phyloP scores from a whole-genome alignment of 2,888 invertebrate genomes.

The Scelioninae gen. 2 region DNA sequence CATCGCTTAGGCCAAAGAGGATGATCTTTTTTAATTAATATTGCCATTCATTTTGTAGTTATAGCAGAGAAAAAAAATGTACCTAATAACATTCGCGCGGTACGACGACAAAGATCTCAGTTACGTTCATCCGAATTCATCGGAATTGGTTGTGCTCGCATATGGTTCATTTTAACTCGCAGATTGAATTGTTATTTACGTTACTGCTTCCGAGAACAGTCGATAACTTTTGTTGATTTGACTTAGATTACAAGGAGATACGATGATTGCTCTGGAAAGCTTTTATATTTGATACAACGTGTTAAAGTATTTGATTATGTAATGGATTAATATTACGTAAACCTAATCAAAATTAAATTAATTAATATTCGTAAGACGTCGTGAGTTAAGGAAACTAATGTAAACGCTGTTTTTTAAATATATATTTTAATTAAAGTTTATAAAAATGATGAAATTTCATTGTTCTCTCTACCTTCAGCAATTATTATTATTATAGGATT shows the following conservation, averaged over 20 bases:
- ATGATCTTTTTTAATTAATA: constrained; percentile 25
- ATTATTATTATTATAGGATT: too few relatives aligned
- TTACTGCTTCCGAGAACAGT: neutral
- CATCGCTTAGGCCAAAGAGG: constrained; percentile 42
- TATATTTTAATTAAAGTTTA: constrained; percentile 2
- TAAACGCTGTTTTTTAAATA: constrained; percentile 7
- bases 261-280: neutral
- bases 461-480: neutral
- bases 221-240: neutral
- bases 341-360: neutral
- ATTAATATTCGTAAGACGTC: neutral
- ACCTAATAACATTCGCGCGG: constrained; percentile 6
- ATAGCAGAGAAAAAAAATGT: constrained; percentile 19
- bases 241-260: neutral
- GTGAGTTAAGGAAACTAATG: constrained; percentile 4
- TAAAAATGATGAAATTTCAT: neutral
- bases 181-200: constrained; percentile 2
- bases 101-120: constrained; percentile 28
- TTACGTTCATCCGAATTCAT: constrained; percentile 10
- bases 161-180: constrained; percentile 2
- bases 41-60: constrained; percentile 31
- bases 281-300: neutral
- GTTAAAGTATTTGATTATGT: neutral
- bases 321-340: neutral
- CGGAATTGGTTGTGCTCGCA: constrained; percentile 2